Conservation (phyloP, 2,113 vertebrate genomes). For the Microtus pennsylvanicus region DNA sequence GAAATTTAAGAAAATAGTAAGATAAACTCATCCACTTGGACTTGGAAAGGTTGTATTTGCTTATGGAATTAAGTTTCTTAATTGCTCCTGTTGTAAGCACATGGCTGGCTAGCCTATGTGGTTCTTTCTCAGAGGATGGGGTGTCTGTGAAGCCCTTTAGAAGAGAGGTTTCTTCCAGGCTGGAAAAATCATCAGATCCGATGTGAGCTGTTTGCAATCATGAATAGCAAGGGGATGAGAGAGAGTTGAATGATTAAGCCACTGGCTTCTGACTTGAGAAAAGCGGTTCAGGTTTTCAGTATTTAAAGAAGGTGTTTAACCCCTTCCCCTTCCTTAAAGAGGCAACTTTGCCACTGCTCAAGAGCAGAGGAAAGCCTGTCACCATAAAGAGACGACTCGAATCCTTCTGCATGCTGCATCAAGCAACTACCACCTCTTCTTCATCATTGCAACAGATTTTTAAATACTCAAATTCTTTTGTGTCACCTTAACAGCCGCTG, state of each 20-base stretch:
- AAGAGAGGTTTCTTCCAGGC: not conserved
- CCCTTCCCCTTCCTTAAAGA: not conserved
- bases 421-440: not conserved
- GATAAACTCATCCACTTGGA: not conserved
- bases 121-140: not conserved
- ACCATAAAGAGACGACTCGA: too few relatives aligned
- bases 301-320: not conserved
- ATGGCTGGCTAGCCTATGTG: too few relatives aligned
- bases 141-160: not conserved
- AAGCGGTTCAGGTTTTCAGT: not conserved
- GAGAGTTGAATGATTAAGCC: not conserved
- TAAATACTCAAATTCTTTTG: not conserved
- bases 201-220: not conserved
- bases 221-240: not conserved
- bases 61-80: not conserved
- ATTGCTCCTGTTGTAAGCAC: not conserved
- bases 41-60: conserved; percentile 40
- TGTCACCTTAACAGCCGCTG: not conserved
- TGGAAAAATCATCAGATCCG: rapidly evolving
- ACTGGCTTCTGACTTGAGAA: too few relatives aligned
- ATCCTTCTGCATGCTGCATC: not conserved
- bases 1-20: conserved; percentile 44
- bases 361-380: not conserved
- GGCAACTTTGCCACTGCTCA: not conserved
- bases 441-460: not conserved